phyloP scores from a whole-genome alignment of 2,888 invertebrate genomes.

The Morpho deidamia region DNA sequence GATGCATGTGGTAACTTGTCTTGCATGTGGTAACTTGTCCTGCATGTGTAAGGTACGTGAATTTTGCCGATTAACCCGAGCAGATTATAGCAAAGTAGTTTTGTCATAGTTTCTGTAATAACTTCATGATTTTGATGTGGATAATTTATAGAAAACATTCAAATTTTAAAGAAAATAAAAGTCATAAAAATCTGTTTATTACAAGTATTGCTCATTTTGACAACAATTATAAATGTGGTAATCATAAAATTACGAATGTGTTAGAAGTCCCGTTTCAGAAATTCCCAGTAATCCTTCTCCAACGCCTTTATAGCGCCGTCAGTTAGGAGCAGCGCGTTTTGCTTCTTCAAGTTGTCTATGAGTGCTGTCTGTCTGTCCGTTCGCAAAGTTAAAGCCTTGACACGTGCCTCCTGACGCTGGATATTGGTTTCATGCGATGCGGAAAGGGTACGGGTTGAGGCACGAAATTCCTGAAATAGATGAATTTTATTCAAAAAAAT shows the following conservation, averaged over 20 bases:
- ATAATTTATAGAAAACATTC: too few species aligned
- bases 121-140: too few species aligned
- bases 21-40: too few species aligned
- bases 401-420: conserved; percentile 41
- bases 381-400: conserved; percentile 35
- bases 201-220: neutral
- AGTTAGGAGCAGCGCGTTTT: conserved; percentile 43
- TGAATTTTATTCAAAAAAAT: too few species aligned
- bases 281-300: conserved; percentile 50
- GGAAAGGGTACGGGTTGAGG: conserved; percentile 45
- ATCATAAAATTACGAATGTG: neutral
- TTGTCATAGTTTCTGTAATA: too few species aligned
- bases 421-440: conserved; percentile 45
- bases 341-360: conserved; percentile 51
- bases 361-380: conserved; percentile 46
- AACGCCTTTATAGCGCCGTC: conserved; percentile 44
- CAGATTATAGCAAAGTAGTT: too few species aligned
- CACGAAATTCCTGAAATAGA: conserved; percentile 49
- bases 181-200: neutral
- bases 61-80: too few species aligned
- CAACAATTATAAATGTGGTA: neutral
- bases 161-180: too few species aligned
- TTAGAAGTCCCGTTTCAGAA: conserved; percentile 44
- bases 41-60: too few species aligned
- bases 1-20: too few species aligned